Evolutionary conservation across 2,888 invertebrate genomes (phyloP).

Genomic region (Frankliniella fusca): DNA sequence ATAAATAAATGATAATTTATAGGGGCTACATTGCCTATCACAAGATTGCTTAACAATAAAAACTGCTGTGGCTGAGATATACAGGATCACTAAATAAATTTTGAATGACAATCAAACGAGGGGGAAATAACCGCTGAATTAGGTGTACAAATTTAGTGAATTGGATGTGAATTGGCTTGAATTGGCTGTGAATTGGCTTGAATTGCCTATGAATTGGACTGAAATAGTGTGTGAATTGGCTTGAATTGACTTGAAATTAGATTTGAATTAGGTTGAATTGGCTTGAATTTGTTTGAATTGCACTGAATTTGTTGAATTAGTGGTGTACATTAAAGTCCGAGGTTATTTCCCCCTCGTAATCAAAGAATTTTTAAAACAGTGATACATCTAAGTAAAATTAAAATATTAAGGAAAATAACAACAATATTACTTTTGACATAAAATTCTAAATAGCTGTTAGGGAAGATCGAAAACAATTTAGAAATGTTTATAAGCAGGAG

Average conservation of each 20-base stretch:
- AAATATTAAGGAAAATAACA: not conserved
- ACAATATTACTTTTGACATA: not conserved
- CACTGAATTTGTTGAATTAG: no score
- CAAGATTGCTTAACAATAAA: slow-evolving; percentile 13
- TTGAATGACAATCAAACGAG: not conserved
- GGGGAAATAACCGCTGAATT: no score
- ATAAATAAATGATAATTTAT: not conserved
- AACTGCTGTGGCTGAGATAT: not conserved
- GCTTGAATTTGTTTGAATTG: no score
- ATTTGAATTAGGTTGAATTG: no score
- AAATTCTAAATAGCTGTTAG: not conserved
- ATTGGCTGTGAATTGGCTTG: no score
- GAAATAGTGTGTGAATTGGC: no score
- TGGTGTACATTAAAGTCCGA: not conserved
- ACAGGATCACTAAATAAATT: not conserved
- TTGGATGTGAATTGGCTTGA: no score
- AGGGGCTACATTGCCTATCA: slow-evolving; percentile 19
- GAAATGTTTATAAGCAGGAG: not conserved
- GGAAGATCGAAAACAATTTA: not conserved
- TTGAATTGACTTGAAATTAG: no score
- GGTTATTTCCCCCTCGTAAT: not conserved
- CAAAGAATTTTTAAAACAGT: not conserved
- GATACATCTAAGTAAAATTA: not conserved
- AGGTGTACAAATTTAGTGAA: not conserved
- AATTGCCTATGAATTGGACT: no score